Evolutionary conservation across 2,797 vertebrate genomes (phyloP), one percentile per base, ranked within the genome.

Genomic region (Parauchenoglanis ngamensis): DNA sequence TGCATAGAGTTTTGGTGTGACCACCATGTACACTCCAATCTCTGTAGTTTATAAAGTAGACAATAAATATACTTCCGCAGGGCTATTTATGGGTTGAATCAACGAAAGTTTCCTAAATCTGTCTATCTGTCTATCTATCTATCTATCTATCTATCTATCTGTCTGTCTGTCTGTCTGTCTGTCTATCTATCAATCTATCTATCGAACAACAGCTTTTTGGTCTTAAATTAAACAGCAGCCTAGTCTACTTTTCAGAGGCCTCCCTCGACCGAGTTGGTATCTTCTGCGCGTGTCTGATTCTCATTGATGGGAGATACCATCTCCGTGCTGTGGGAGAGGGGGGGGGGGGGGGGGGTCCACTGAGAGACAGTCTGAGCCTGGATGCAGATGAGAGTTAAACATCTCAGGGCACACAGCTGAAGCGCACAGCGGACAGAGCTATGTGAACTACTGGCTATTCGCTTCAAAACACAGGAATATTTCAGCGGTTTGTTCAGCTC

Each of bases 251-350:
- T 25, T 75, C 35, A 2, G 19, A 6, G 4, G 3, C 12, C 15
- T 17, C 10, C 59, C 54, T 25, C 12, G n/a, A 49, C 6, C 2
- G 8, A n/a, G 4, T 59, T 61, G 40, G 21, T 59, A 31, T n/a
- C 25, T 23, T 28, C 68, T 44, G 25, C 7, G 28, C 75, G 49
- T 83, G 44, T 13, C 0, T 23, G 35, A 17, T 31, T 72, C 0
- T 78, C 3, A 15, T 10, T 61, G 15, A n/a, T 61, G 85, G 87
- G 21, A 23, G 54, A 89, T 80, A 87, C 88, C 89, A 91, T 65
- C 7, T 75, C 5, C 1, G 52, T 28, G 57, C 23, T 2, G 40
- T 2, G 7, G 44, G 21, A 63, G n/a, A n/a, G n/a, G n/a, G n/a
- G n/a, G n/a, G n/a, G n/a, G n/a, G n/a, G n/a, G n/a, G n/a, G 90